Percentiles rank a stretch among this genome's conserved stretches.
phyloP scores from a whole-genome alignment of 2,888 invertebrate genomes.

The Chrysolina americana region DNA sequence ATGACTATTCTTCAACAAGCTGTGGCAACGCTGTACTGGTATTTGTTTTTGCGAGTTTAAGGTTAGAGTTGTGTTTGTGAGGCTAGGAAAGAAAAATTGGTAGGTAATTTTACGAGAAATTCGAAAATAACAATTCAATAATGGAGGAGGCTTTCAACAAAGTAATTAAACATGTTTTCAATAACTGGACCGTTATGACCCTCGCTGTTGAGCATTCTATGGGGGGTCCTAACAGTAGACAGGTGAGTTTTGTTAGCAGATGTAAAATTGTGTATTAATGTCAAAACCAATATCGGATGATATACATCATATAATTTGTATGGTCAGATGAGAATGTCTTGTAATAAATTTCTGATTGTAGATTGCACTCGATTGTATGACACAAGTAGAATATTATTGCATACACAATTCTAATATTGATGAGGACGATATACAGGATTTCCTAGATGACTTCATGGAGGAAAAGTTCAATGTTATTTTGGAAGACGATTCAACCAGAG shows the following conservation, averaged over 20 bases:
- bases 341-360: conserved; percentile 57
- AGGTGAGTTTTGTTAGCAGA: conserved; percentile 69
- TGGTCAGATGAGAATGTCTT: too few relatives aligned
- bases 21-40: too few relatives aligned
- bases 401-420: conserved; percentile 73
- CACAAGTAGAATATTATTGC: conserved; percentile 77
- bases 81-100: too few relatives aligned
- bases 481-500: conserved; percentile 79
- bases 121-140: background rate
- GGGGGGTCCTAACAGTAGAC: conserved; percentile 79
- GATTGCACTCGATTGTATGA: conserved; percentile 77
- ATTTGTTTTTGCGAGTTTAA: too few relatives aligned
- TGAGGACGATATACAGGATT: conserved; percentile 75
- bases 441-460: conserved; percentile 80
- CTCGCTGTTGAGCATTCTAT: conserved; percentile 83
- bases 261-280: background rate
- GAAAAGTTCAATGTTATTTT: conserved; percentile 82
- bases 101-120: too few relatives aligned
- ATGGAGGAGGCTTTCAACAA: conserved; percentile 71
- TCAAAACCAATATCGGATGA: background rate
- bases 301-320: background rate
- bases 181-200: conserved; percentile 81
- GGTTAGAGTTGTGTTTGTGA: too few relatives aligned
- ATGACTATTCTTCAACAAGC: too few relatives aligned
- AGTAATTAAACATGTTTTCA: conserved; percentile 78